Percentiles rank a stretch among this genome's conserved stretches.
These are phyloP conservation scores for Melanerpes formicivorus DNA, from an alignment of 2,113 vertebrate genomes.

Conservation along the genomic window DNA sequence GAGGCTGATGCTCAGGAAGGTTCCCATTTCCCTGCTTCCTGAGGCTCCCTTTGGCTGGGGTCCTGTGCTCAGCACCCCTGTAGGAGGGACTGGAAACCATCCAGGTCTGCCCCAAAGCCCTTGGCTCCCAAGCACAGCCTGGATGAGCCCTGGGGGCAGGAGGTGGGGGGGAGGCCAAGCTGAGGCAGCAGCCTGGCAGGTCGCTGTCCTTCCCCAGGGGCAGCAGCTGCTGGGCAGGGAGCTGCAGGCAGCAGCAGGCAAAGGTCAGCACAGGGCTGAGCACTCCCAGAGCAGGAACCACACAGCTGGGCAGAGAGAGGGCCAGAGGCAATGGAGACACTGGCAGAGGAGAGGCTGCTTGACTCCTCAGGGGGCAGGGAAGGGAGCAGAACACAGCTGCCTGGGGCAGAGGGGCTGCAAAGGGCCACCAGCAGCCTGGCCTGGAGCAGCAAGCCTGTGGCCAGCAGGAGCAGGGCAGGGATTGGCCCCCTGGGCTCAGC, in stretches of 20 bases:
- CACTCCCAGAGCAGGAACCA: slow-evolving; percentile 77
- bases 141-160: neutral
- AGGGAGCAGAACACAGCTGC: too few relatives aligned
- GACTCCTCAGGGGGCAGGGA: neutral
- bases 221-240: slow-evolving; percentile 67
- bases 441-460: too few relatives aligned
- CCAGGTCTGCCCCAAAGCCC: neutral
- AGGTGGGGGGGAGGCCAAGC: neutral
- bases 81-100: too few relatives aligned
- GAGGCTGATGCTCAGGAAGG: neutral
- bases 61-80: neutral
- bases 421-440: too few relatives aligned
- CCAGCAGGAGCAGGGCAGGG: too few relatives aligned
- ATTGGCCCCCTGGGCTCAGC: too few relatives aligned
- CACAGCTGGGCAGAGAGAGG: slow-evolving; percentile 75
- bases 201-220: slow-evolving; percentile 73
- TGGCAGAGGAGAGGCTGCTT: neutral
- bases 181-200: slow-evolving; percentile 32
- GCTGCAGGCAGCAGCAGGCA: slow-evolving; percentile 80
- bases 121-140: neutral
- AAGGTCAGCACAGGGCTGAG: slow-evolving; percentile 73
- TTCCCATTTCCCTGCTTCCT: neutral
- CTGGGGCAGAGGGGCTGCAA: too few relatives aligned
- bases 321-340: neutral
- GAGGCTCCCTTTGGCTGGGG: neutral